These are phyloP conservation scores for Patagioenas fasciata DNA, from an alignment of 2,113 vertebrate species.

Conservation along the genomic window DNA sequence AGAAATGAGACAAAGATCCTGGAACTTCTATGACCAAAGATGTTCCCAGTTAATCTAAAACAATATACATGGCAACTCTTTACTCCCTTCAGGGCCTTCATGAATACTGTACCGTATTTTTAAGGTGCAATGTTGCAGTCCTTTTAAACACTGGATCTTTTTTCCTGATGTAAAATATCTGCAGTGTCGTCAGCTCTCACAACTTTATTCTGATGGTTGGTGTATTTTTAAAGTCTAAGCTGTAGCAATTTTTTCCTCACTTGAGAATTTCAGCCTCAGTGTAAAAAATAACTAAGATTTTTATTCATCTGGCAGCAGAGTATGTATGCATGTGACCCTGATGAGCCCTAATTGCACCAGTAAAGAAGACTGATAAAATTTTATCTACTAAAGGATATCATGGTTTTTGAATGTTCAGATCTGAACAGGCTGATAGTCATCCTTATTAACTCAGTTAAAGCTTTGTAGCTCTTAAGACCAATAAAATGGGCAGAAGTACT, in stretches of 20 bases:
- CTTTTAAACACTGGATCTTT: background rate
- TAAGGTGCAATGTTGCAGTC: background rate
- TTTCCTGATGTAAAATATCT: background rate
- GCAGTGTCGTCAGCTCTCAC: background rate
- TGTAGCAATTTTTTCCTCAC: background rate
- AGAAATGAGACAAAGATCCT: background rate
- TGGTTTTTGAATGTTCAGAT: background rate
- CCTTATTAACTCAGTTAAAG: background rate
- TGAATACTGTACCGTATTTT: background rate
- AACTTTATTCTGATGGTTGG: background rate
- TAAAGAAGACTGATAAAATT: background rate
- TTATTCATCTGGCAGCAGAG: fast-evolving
- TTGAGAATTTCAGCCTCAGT: background rate
- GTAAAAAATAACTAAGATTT: background rate
- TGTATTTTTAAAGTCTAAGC: background rate
- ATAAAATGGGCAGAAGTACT: background rate
- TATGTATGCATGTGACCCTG: background rate
- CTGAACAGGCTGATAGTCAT: background rate
- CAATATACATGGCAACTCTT: background rate
- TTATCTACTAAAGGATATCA: background rate
- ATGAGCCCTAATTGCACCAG: background rate
- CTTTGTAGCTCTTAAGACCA: background rate
- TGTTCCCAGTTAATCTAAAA: background rate
- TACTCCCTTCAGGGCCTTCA: background rate
- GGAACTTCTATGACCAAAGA: fast-evolving